Percentiles rank a stretch among this genome's conserved stretches.
Evolutionary conservation across 2,888 invertebrate species (phyloP).

Genomic region (Drymonia ruficornis): DNA sequence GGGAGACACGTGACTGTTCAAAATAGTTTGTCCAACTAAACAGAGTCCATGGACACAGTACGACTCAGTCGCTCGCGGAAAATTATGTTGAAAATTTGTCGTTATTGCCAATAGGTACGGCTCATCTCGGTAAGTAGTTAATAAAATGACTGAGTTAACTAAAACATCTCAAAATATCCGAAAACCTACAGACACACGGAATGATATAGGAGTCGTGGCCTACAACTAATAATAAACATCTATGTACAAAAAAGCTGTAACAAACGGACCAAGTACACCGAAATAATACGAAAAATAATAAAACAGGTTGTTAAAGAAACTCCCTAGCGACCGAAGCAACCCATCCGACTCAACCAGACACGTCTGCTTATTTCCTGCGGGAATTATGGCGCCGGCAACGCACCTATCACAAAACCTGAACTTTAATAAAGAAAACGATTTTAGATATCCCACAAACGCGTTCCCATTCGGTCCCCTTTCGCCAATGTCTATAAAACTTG

Average conservation of each 20-base stretch:
- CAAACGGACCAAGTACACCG: constrained; percentile 17
- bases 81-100: too few species aligned
- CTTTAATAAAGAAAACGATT: constrained; percentile 63
- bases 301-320: constrained; percentile 50
- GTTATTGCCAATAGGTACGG: too few species aligned
- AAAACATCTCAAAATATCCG: too few species aligned
- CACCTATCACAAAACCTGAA: constrained; percentile 61
- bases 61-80: too few species aligned
- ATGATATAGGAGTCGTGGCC: background rate
- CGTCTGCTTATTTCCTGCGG: constrained; percentile 72
- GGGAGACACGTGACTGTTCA: too few species aligned
- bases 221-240: background rate
- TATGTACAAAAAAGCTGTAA: constrained; percentile 12
- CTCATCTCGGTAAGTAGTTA: too few species aligned
- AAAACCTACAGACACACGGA: too few species aligned
- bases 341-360: constrained; percentile 38
- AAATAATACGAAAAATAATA: constrained; percentile 66
- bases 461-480: constrained; percentile 57
- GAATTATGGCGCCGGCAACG: constrained; percentile 62
- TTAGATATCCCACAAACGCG: constrained; percentile 55
- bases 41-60: too few species aligned
- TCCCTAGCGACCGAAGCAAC: constrained; percentile 37
- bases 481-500: constrained; percentile 66
- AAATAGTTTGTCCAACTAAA: too few species aligned
- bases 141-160: too few species aligned